Evolutionary conservation across 1,140 invertebrate species (phyloP).

Genomic region (Bombus vancouverensis): DNA sequence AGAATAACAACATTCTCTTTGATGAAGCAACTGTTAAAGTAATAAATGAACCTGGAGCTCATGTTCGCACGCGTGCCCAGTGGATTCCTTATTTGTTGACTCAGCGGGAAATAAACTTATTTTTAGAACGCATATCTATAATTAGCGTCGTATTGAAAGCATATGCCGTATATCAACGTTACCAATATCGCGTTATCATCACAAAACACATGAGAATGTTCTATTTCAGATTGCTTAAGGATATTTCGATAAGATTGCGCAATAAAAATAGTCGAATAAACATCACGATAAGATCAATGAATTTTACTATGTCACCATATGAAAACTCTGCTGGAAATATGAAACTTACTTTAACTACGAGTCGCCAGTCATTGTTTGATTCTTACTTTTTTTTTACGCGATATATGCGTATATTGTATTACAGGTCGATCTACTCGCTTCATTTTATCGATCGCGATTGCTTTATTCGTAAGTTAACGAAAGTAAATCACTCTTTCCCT

Average conservation of each 20-base stretch:
- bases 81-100: not conserved
- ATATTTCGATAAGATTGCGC: not conserved
- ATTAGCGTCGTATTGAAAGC: not conserved
- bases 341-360: not conserved
- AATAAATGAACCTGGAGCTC: not conserved
- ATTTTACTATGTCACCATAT: no score
- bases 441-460: slow-evolving; percentile 16
- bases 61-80: slow-evolving; percentile 7
- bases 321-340: not conserved
- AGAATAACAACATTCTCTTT: not conserved
- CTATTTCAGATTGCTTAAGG: not conserved
- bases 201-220: not conserved
- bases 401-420: not conserved
- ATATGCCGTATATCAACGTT: not conserved
- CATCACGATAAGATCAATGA: not conserved
- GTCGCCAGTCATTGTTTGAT: not conserved
- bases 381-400: not conserved
- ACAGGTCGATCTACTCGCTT: not conserved
- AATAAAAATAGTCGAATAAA: not conserved
- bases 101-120: not conserved
- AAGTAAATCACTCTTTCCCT: not conserved
- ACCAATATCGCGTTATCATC: not conserved
- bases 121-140: not conserved
- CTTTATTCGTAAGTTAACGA: slow-evolving; percentile 5
- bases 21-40: not conserved